Percentiles rank a stretch among this genome's conserved stretches.
These are phyloP conservation scores for Macrotrachela quadricornifera DNA, from an alignment of 1,140 invertebrate genomes.

Conservation along the genomic window DNA sequence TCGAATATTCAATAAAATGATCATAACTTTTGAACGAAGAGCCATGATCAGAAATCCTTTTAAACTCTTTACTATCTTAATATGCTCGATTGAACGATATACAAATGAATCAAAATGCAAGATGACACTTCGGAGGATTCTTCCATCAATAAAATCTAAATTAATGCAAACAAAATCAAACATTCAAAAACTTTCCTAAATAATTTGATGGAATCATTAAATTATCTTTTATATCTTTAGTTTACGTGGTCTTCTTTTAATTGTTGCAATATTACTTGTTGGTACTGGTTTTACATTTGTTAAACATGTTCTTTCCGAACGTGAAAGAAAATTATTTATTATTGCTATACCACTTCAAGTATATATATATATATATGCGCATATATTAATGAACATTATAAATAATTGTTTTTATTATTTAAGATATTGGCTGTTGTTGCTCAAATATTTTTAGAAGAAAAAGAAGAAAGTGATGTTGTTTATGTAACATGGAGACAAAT, in stretches of 20 bases:
- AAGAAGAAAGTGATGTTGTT: slow-evolving; percentile 70
- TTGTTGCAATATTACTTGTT: slow-evolving; percentile 83
- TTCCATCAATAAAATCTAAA: too few species aligned
- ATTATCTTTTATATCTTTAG: too few species aligned
- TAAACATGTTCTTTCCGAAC: slow-evolving; percentile 80
- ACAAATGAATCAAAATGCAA: too few species aligned
- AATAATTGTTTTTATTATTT: slow-evolving; percentile 2
- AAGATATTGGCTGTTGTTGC: slow-evolving; percentile 84
- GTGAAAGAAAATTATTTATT: slow-evolving; percentile 95
- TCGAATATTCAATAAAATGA: too few species aligned
- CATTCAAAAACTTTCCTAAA: too few species aligned
- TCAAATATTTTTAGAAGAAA: slow-evolving; percentile 89
- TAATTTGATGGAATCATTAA: too few species aligned
- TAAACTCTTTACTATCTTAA: too few species aligned
- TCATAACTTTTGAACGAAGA: too few species aligned
- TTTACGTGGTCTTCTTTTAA: slow-evolving; percentile 71
- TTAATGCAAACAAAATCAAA: too few species aligned
- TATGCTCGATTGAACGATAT: too few species aligned
- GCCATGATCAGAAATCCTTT: too few species aligned
- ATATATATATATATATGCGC: slow-evolving; percentile 8
- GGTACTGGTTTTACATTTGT: slow-evolving; percentile 97
- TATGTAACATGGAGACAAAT: slow-evolving; percentile 74
- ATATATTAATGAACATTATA: neutral
- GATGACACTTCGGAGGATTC: too few species aligned
- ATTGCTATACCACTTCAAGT: slow-evolving; percentile 90